Evolutionary conservation across 2,888 invertebrate genomes (phyloP).

Genomic region (Drosophila picticornis): DNA sequence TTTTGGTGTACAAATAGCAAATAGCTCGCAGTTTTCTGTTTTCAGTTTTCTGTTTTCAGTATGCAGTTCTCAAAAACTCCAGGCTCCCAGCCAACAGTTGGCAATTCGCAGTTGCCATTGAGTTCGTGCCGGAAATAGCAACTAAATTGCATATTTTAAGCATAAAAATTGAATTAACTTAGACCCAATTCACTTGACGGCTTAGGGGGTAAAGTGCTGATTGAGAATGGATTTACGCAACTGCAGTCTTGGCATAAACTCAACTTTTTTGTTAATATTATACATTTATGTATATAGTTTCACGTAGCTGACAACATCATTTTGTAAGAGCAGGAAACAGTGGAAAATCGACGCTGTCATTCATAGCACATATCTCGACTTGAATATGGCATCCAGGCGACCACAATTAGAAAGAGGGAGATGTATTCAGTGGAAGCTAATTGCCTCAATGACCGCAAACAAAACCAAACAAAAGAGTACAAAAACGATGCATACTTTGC

Average conservation of each 20-base stretch:
- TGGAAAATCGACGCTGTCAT: slow-evolving; percentile 27
- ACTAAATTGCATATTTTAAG: slow-evolving; percentile 44
- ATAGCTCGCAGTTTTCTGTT: slow-evolving; percentile 37
- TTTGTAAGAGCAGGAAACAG: slow-evolving; percentile 30
- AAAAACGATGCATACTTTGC: slow-evolving; percentile 58
- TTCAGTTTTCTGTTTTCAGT: neutral
- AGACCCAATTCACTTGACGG: neutral
- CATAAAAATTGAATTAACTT: slow-evolving; percentile 22
- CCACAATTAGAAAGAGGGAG: neutral
- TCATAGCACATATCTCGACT: neutral
- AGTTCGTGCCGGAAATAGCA: slow-evolving; percentile 55
- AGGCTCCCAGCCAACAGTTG: slow-evolving; percentile 12
- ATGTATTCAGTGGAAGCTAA: slow-evolving; percentile 65
- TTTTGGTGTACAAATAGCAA: slow-evolving; percentile 66
- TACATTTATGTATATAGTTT: too few species aligned
- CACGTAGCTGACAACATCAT: neutral
- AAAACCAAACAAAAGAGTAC: slow-evolving; percentile 23
- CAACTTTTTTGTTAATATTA: neutral
- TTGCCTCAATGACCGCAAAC: slow-evolving; percentile 65
- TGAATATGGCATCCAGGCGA: slow-evolving; percentile 19
- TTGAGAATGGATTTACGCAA: slow-evolving; percentile 5
- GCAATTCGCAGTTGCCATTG: slow-evolving; percentile 36
- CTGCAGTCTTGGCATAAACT: neutral
- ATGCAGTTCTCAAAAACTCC: slow-evolving; percentile 10
- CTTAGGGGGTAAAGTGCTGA: neutral